Base-by-base conservation (phyloP, 2,797 vertebrate species). In the Carapus acus region DNA sequence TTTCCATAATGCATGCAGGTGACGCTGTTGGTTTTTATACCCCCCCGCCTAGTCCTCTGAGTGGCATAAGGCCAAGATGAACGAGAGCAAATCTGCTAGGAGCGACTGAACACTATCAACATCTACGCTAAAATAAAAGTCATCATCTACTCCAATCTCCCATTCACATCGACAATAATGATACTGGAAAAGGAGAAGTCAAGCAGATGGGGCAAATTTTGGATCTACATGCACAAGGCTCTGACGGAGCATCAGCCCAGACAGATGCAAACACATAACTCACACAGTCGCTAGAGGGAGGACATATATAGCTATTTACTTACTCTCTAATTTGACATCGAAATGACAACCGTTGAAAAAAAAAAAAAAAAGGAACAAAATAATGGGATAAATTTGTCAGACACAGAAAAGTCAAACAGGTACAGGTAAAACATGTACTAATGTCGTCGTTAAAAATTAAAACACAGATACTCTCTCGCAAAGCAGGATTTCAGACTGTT, bases 271-370 rank as follows among this genome's bases (percentile, higher is more conserved):
- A 78, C 75, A 74, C 49, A 50, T 69, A 82, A 80, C 67, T 69
- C 78, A 80, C 70, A 78, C 60, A 46, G 73, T 76, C 72, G 74
- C 67, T 70, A 70, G 59, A 70, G 56, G 65, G 69, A 55, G 41
- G 54, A 75, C 75, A 76, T 79, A 72, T 67, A 72, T 67, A 79
- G 46, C 79, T 67, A 63, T 62, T 59, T 88, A 90, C 88, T 90
- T 90, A 90, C 87, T 88, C 84, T 85, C 88, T 90, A 88, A 86
- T 81, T 77, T 75, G 69, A 59, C 86, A 82, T 85, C 85, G 87
- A 83, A 86, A 86, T 83, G 78, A 81, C 84, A 79, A 78, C 78
- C 70, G 57, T 81, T 78, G 71, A 73, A 79, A 70, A 64, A 73
- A 58, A 54, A 62, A 71, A 56, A 75, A 85, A 76, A 65, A 77